phyloP scores from a whole-genome alignment of 2,797 vertebrate species.

The Sebastes jordani region DNA sequence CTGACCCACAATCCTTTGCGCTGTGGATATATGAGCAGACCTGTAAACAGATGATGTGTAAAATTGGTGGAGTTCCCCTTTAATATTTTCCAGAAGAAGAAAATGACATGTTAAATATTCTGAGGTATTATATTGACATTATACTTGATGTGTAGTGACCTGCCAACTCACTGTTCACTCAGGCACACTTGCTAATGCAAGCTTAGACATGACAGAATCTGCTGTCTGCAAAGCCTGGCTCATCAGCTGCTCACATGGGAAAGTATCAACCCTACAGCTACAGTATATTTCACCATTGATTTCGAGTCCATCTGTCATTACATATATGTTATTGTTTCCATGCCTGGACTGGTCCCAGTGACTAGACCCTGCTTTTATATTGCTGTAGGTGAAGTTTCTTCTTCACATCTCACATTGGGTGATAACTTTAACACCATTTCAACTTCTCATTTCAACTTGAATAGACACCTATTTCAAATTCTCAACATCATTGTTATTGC shows the following conservation, averaged over 20 bases:
- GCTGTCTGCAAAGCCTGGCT: not conserved
- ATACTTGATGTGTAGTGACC: not conserved
- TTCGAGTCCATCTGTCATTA: not conserved
- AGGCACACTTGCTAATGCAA: not conserved
- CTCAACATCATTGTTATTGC: not conserved
- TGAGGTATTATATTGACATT: not conserved
- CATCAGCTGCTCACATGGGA: conserved; percentile 6
- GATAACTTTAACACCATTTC: conserved; percentile 19
- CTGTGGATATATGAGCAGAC: no score
- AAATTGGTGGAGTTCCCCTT: not conserved
- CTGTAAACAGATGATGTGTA: not conserved
- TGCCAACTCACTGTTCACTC: not conserved
- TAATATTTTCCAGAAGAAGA: not conserved
- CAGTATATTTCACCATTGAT: conserved; percentile 27
- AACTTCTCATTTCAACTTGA: not conserved
- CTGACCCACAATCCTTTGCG: no score
- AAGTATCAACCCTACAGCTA: not conserved
- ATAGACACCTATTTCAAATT: not conserved
- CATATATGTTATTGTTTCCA: conserved; percentile 29
- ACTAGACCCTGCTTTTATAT: not conserved
- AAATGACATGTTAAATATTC: not conserved
- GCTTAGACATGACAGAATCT: conserved; percentile 27
- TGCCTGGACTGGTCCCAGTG: conserved; percentile 35
- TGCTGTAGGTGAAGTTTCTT: not conserved
- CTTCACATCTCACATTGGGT: conserved; percentile 3